These are phyloP conservation scores for Hemichromis elongatus DNA, from an alignment of 2,113 vertebrate species.

Conservation along the genomic window DNA sequence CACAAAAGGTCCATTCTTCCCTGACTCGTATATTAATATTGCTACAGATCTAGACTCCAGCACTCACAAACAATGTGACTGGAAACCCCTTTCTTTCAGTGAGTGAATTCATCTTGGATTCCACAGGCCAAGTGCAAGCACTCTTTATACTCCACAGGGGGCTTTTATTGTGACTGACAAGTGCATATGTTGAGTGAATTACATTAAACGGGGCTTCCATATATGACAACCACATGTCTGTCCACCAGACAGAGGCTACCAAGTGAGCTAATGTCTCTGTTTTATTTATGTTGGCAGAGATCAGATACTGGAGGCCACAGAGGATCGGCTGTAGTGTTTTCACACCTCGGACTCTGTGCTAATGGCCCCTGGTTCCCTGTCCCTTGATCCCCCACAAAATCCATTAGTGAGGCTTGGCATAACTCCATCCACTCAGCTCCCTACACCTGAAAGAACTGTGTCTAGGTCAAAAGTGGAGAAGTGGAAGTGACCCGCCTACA, in stretches of 20 bases:
- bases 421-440: conserved; percentile 26
- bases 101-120: conserved; percentile 45
- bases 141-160: conserved; percentile 36
- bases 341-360: conserved; percentile 52
- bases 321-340: conserved; percentile 56
- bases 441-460: neutral
- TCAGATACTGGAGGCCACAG: conserved; percentile 47
- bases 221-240: conserved; percentile 37
- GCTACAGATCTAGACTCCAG: conserved; percentile 46
- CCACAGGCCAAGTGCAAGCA: conserved; percentile 23
- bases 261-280: conserved; percentile 43
- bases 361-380: conserved; percentile 61
- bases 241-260: conserved; percentile 34
- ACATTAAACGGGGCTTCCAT: conserved; percentile 60
- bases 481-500: conserved; percentile 42
- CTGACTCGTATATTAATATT: conserved; percentile 62
- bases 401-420: conserved; percentile 55
- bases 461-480: conserved; percentile 41
- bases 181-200: conserved; percentile 72
- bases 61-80: conserved; percentile 47
- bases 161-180: conserved; percentile 66
- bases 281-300: conserved; percentile 71
- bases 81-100: conserved; percentile 53
- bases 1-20: conserved; percentile 62
- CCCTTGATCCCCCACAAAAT: conserved; percentile 54